These are phyloP conservation scores for Morphnarchus princeps DNA, from an alignment of 2,113 vertebrate genomes.

Conservation along the genomic window DNA sequence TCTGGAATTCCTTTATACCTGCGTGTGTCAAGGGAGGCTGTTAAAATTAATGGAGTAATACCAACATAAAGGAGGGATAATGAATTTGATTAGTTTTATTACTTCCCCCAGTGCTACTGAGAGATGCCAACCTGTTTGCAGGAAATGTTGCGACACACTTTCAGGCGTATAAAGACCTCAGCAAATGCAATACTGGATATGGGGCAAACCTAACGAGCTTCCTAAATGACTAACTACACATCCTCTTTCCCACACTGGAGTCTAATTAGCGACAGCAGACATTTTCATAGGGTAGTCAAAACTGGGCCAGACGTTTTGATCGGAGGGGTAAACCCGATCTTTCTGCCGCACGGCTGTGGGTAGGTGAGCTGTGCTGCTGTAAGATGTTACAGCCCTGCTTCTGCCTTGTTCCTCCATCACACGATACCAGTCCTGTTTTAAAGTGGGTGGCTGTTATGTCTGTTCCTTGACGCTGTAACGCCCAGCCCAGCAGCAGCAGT, in stretches of 20 bases:
- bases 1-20: background rate
- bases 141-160: background rate
- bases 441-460: no score
- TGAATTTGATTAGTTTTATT: background rate
- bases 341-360: background rate
- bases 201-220: background rate
- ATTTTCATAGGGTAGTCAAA: background rate
- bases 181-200: background rate
- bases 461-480: rapidly evolving
- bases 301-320: background rate
- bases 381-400: background rate
- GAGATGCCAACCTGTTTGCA: background rate
- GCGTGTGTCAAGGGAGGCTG: background rate
- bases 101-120: background rate
- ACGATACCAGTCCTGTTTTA: background rate
- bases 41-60: background rate
- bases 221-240: constrained; percentile 15
- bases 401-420: background rate
- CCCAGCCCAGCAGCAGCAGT: background rate
- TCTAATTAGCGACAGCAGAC: background rate
- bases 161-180: background rate
- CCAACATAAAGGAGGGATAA: background rate
- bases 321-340: rapidly evolving
- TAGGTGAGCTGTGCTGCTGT: background rate
- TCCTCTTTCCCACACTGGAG: background rate